These are phyloP conservation scores for Metopolophium dirhodum DNA, from an alignment of 1,140 invertebrate genomes.

Conservation along the genomic window DNA sequence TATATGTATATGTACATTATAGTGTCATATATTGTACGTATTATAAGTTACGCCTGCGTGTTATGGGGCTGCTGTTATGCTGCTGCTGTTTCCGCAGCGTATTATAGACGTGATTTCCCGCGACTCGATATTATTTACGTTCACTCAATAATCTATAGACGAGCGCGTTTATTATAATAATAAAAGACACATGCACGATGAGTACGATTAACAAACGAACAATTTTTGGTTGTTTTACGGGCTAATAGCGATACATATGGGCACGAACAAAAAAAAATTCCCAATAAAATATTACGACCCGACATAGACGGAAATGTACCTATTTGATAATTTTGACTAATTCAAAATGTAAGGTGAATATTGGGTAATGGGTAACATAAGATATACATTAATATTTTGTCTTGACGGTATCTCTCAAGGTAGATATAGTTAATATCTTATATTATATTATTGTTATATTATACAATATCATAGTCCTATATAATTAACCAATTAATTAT, in stretches of 20 bases:
- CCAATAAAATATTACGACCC: neutral
- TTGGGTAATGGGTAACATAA: neutral
- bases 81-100: neutral
- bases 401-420: neutral
- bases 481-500: neutral
- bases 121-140: neutral
- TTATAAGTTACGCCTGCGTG: conserved; percentile 15
- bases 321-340: neutral
- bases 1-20: neutral
- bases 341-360: neutral
- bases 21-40: conserved; percentile 8
- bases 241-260: neutral
- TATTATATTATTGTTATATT: neutral
- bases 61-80: neutral
- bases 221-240: neutral
- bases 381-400: neutral
- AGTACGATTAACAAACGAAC: conserved; percentile 13
- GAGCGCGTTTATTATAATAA: neutral
- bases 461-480: neutral
- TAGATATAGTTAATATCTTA: no score
- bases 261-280: neutral
- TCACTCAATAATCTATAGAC: neutral
- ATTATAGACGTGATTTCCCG: neutral
- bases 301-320: neutral
- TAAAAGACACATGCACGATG: neutral